Base-by-base conservation (phyloP, 2,113 vertebrate genomes). In the Poicephalus gulielmi region DNA sequence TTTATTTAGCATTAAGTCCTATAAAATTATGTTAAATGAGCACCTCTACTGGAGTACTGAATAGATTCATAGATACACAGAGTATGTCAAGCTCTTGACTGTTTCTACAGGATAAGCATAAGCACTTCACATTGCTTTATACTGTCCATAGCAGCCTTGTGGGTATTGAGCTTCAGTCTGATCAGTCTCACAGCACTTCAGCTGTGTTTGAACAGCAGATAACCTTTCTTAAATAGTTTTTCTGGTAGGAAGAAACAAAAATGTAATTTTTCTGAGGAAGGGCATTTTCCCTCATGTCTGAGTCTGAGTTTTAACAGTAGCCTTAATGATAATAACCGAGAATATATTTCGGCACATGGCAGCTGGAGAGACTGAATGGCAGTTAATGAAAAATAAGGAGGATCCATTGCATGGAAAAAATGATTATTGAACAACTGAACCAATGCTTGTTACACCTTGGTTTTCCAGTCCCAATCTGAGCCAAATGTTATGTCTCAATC, bases 401-500 rank as follows among this genome's bases (percentile, higher is more conserved):
- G 71, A 94, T 83, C 94, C 87, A 63, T 83, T 93, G 84, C 82
- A 90, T 37, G 95, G 95, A 94, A 95, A 95, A 95, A 83, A 88
- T 33, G 89, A 94, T 80, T 90, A 87, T 33, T 80, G 85, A 96
- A 70, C 8, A 73, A 90, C 60, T 83, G 75, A 96, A 90, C 71
- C 82, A 67, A 28, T 55, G 60, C 44, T 83, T 92, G 68, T 74
- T 94, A 90, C 43, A 93, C 78, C 75, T 94, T 88, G 43, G 46
- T 55, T 75, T 94, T 95, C 71, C 90, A 86, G 50, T 43, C 60
- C 60, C 94, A 95, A 90, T 71, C 59, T 70, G 46, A 95, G 85
- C 85, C 93, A 97, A 97, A 92, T 86, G 87, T 73, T 91, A 92
- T 83, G 75, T 88, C 93, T 90, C 85, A 94, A 83, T 96, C 85